Conservation (phyloP, 2,888 invertebrate genomes). For the Mylabris sibirica region DNA sequence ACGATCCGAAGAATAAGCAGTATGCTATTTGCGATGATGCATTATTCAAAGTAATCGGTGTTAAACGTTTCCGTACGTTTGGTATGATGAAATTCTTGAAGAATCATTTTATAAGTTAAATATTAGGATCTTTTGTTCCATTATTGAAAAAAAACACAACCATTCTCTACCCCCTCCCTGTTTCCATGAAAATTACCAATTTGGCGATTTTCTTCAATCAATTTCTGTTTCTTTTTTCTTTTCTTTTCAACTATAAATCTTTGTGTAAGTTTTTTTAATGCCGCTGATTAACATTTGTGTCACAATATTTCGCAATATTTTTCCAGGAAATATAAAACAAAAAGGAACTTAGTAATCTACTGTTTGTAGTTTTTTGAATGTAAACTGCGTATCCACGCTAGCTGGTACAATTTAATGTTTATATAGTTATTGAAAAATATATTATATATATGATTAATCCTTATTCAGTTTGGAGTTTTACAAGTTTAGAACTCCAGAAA, state of each 20-base stretch:
- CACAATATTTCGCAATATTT: slow-evolving; percentile 30
- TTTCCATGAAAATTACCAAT: slow-evolving; percentile 14
- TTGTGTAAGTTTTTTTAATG: neutral
- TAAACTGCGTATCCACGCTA: slow-evolving; percentile 26
- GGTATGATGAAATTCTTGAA: slow-evolving; percentile 98
- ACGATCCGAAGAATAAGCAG: slow-evolving; percentile 94
- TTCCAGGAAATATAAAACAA: slow-evolving; percentile 19
- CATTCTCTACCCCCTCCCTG: slow-evolving; percentile 21
- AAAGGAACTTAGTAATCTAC: slow-evolving; percentile 11
- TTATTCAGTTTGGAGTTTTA: slow-evolving; percentile 18
- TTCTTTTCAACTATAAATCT: neutral
- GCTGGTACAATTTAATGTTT: slow-evolving; percentile 30
- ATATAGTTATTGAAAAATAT: slow-evolving; percentile 19
- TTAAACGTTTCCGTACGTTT: slow-evolving; percentile 91
- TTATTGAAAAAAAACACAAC: slow-evolving; percentile 10
- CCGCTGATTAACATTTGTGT: neutral
- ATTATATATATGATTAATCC: slow-evolving; percentile 18
- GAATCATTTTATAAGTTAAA: slow-evolving; percentile 80
- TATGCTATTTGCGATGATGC: slow-evolving; percentile 94
- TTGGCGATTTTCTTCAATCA: neutral
- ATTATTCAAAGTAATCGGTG: slow-evolving; percentile 86
- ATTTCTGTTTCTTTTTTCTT: neutral
- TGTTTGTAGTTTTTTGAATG: slow-evolving; percentile 32
- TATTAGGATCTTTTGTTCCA: slow-evolving; percentile 17
- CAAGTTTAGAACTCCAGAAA: neutral